A percentile compares a stretch with the other conserved stretches of the same genome.
Conservation (phyloP, 2,888 invertebrate genomes). For the Diarsia dahlii region DNA sequence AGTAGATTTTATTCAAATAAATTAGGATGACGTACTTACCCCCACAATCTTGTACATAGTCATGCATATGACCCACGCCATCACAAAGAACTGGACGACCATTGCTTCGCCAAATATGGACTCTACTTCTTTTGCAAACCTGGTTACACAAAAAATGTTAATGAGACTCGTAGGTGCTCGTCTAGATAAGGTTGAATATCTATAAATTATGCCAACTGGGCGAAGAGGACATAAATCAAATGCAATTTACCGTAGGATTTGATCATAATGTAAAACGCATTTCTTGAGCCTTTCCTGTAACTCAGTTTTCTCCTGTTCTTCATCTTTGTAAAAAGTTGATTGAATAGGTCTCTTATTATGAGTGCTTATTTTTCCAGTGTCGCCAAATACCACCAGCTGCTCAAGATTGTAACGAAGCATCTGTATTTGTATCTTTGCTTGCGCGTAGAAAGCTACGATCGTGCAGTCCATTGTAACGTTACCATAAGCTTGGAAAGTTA, state of each 20-base stretch:
- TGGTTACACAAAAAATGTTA: slow-evolving; percentile 54
- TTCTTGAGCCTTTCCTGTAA: slow-evolving; percentile 75
- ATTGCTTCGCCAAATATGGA: slow-evolving; percentile 82
- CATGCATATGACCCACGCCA: slow-evolving; percentile 86
- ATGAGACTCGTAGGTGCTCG: neutral
- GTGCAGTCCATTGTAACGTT: slow-evolving; percentile 85
- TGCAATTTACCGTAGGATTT: slow-evolving; percentile 77
- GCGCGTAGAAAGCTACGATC: slow-evolving; percentile 81
- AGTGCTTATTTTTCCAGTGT: slow-evolving; percentile 50
- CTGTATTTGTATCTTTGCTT: slow-evolving; percentile 80
- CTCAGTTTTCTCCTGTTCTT: slow-evolving; percentile 56
- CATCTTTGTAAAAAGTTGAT: slow-evolving; percentile 62
- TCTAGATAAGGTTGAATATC: neutral
- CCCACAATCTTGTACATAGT: slow-evolving; percentile 84
- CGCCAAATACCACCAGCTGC: slow-evolving; percentile 70
- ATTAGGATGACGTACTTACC: slow-evolving; percentile 76
- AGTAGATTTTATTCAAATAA: neutral
- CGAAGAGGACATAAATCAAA: neutral
- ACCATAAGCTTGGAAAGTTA: slow-evolving; percentile 80
- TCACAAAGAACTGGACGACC: slow-evolving; percentile 79
- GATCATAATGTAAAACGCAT: slow-evolving; percentile 78
- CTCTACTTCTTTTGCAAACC: slow-evolving; percentile 81
- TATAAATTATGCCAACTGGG: neutral
- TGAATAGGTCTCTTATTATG: slow-evolving; percentile 48
- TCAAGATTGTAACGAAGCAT: slow-evolving; percentile 81